phyloP scores from a whole-genome alignment of 2,797 vertebrate genomes.

The Hippoglossus hippoglossus region DNA sequence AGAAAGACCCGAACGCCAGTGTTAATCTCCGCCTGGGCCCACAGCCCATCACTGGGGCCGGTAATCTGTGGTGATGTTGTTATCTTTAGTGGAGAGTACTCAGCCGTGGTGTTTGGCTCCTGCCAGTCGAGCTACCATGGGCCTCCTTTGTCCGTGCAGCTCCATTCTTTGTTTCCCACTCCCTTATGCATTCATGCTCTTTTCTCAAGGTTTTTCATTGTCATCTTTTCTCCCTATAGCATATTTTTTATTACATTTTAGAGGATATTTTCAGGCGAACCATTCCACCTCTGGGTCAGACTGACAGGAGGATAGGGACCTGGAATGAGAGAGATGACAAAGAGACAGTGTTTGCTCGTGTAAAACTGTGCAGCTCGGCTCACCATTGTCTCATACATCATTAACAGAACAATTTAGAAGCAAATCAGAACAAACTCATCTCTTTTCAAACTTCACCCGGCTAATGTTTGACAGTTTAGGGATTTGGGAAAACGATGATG shows the following conservation, averaged over 20 bases:
- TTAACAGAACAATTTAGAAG: slow-evolving; percentile 27
- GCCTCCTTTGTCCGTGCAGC: slow-evolving; percentile 39
- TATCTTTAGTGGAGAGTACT: slow-evolving; percentile 71
- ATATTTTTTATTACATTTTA: slow-evolving; percentile 24
- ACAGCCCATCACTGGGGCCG: slow-evolving; percentile 63
- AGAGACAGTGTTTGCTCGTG: not conserved
- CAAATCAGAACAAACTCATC: slow-evolving; percentile 21
- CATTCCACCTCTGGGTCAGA: slow-evolving; percentile 1
- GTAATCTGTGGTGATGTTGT: slow-evolving; percentile 65
- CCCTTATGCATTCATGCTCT: not conserved
- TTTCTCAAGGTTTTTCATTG: slow-evolving; percentile 29
- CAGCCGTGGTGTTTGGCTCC: slow-evolving; percentile 59
- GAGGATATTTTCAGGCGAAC: slow-evolving; percentile 15
- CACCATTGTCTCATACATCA: not conserved
- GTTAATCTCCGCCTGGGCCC: slow-evolving; percentile 73
- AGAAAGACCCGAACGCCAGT: slow-evolving; percentile 63
- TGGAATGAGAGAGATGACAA: slow-evolving; percentile 1
- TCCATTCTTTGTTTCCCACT: slow-evolving; percentile 21
- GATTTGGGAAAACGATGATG: slow-evolving; percentile 48
- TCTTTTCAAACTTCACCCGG: slow-evolving; percentile 27
- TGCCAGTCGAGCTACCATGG: slow-evolving; percentile 34
- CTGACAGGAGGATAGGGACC: not conserved
- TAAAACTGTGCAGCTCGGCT: slow-evolving; percentile 10
- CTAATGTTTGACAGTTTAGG: slow-evolving; percentile 36
- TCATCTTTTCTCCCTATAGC: not conserved